These are phyloP conservation scores for Mormyrus hasselquistii DNA, from an alignment of 2,797 vertebrate species.

Conservation along the genomic window DNA sequence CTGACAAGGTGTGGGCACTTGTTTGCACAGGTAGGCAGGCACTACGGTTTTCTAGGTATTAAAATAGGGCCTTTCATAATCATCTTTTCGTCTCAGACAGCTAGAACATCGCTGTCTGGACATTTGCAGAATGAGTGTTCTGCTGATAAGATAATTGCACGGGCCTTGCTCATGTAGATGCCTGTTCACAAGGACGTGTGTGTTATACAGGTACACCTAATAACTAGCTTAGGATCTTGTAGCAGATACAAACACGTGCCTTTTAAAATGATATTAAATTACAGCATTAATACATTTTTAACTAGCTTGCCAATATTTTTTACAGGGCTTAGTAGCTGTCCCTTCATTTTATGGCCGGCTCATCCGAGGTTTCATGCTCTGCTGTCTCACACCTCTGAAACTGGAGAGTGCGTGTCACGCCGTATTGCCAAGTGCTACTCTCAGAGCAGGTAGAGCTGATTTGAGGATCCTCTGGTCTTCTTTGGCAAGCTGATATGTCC, in stretches of 20 bases:
- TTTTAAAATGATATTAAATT: background rate
- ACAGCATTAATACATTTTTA: background rate
- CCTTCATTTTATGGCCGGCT: background rate
- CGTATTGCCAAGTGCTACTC: background rate
- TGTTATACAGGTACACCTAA: constrained; percentile 17
- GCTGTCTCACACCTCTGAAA: background rate
- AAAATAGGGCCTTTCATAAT: constrained; percentile 35
- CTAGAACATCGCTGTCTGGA: constrained; percentile 1
- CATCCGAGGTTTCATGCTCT: background rate
- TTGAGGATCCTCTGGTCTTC: background rate
- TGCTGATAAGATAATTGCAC: background rate
- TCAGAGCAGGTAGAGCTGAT: background rate
- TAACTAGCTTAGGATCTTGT: background rate
- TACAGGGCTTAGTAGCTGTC: background rate
- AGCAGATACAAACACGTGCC: background rate
- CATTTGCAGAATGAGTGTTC: background rate
- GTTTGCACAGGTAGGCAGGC: background rate
- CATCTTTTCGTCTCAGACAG: constrained; percentile 24
- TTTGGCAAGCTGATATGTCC: background rate
- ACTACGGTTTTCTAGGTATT: constrained; percentile 30
- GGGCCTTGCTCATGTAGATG: background rate
- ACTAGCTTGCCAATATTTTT: background rate
- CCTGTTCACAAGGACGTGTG: background rate
- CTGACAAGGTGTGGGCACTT: constrained; percentile 27
- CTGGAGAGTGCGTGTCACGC: background rate